Evolutionary conservation across 37 sponge, comb jelly and placozoan genomes (phyloP), one percentile per base, ranked within the genome.

Genomic region (Aplysina aerophoba): DNA sequence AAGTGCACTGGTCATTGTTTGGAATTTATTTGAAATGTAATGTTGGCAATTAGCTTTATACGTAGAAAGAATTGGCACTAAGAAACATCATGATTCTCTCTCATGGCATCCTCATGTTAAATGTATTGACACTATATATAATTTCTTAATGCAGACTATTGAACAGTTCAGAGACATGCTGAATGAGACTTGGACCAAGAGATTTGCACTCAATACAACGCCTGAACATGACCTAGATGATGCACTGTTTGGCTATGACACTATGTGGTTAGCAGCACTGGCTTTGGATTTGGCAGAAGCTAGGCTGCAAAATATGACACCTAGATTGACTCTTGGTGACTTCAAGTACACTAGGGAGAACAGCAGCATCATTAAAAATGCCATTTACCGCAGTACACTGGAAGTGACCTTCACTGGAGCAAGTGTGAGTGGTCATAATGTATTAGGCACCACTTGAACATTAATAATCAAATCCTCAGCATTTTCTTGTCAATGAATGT

Each of bases 201-300:
- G 20, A 0, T 20, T n/a, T 24, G 55, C 4, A 12, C 54, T 39
- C 0, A 80, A 67, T 39, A 38, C n/a, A 14, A 34, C 60, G 19
- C 31, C n/a, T n/a, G n/a, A n/a, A n/a, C n/a, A n/a, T n/a, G n/a
- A 73, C 1, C 24, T 50, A n/a, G 21, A 57, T 35, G 73, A 81
- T 20, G 73, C 73, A 4, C 87, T 57, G 40, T 81, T 81, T 61
- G 30, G 59, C 58, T 83, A 88, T 61, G 92, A 92, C 85, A 83
- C 92, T 14, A 59, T 87, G 22, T 88, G 89, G 89, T 28, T 85
- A 19, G 86, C 83, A 27, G 92, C 84, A 21, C 86, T 85, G 0
- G 89, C 86, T 34, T 86, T 92, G 0, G 63, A 88, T 60, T 41
- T 13, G 37, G 37, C 38, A 8, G 34, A 73, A 81, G 85, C 22